Base-by-base conservation (phyloP, 2,113 vertebrate species). In the Pygoscelis antarcticus region DNA sequence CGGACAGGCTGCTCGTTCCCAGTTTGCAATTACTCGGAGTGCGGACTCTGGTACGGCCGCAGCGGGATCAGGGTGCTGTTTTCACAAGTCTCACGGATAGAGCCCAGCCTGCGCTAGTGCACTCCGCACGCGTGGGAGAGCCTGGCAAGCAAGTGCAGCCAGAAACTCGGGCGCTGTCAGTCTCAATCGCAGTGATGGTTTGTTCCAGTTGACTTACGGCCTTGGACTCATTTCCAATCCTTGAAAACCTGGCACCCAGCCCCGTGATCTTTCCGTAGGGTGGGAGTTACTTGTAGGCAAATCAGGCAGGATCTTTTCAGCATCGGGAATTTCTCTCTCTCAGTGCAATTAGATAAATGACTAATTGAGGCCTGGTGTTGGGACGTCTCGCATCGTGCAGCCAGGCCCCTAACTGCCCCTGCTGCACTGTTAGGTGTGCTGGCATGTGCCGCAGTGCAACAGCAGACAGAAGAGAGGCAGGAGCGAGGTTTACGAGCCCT, bases 51-150 rank as follows among this genome's bases (percentile, higher is more conserved):
- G 13, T 26, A 14, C 2, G 8, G 23, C 68, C 22, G 13, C 16
- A 13, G 62, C 62, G 16, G 72, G 44, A 25, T 30, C 27, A 12
- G 26, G 84, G 25, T n/a, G 42, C n/a, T 12, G 19, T 19, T 68
- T 30, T 32, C n/a, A 13, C 26, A 22, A 16, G 17, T 9, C 27
- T 32, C 9, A 6, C 2, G 2, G 44, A 5, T 7, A 30, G 20
- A 47, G 26, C 26, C 40, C 34, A 30, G 51, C 64, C 36, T 42
- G 34, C 16, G n/a, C 42, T 20, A 19, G 27, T 7, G 23, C 23
- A 2, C n/a, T 11, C 29, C 14, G 68, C 6, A 0, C 2, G 3
- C 0, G 2, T 40, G 51, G 29, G 51, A 65, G 70, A 40, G 34
- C n/a, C 49, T 30, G 46, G 60, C 1, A 6, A 17, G 22, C 21